Conservation (phyloP, 2,113 vertebrate species). For the Geococcyx californianus region DNA sequence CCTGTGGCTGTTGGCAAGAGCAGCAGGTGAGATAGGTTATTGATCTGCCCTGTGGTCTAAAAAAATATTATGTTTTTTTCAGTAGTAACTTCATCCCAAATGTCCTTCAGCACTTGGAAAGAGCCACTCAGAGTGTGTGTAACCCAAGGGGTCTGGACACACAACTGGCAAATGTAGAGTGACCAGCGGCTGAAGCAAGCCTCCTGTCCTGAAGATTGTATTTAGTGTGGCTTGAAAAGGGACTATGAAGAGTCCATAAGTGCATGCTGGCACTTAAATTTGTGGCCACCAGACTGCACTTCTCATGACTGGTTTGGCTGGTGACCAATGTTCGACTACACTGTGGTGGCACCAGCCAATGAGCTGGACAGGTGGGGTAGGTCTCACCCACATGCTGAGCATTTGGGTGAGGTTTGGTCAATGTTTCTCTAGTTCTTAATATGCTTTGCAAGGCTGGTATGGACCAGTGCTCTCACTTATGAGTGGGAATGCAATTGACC, state of each 20-base stretch:
- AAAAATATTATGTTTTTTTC: background rate
- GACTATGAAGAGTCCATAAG: background rate
- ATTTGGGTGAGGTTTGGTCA: background rate
- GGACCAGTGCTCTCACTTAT: background rate
- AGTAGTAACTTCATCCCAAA: background rate
- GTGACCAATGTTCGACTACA: background rate
- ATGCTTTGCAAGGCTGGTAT: background rate
- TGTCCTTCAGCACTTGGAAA: background rate
- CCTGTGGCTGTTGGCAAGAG: background rate
- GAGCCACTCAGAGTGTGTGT: background rate
- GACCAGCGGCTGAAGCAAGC: background rate
- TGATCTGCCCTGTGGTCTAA: background rate
- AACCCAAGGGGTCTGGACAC: background rate
- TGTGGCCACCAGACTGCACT: rapidly evolving
- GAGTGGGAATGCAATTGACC: background rate
- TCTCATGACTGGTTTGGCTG: background rate
- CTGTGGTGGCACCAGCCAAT: background rate
- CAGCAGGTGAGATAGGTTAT: background rate
- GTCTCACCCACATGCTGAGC: background rate
- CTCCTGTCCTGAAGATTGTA: background rate
- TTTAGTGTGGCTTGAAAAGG: background rate
- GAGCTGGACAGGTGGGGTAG: too few relatives aligned
- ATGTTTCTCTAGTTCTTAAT: background rate
- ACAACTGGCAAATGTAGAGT: background rate
- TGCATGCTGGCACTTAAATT: background rate